phyloP scores from a whole-genome alignment of 1,140 invertebrate genomes.

The Tigriopus japonicus region DNA sequence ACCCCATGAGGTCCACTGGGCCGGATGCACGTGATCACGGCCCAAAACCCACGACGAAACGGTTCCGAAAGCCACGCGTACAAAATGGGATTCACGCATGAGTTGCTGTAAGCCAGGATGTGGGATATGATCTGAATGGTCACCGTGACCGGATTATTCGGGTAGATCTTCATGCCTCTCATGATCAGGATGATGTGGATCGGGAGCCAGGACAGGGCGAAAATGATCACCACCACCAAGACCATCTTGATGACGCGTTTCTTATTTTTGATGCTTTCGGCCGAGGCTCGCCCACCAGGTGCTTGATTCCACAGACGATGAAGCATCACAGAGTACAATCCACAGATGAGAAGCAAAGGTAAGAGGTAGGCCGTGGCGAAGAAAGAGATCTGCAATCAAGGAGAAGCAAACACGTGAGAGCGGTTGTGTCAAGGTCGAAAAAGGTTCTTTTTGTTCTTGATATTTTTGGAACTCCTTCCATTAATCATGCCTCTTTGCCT shows the following conservation, averaged over 20 bases:
- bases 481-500: no score
- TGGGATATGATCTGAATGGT: slow-evolving; percentile 35
- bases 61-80: slow-evolving; percentile 96
- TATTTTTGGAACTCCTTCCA: no score
- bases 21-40: neutral
- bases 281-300: slow-evolving; percentile 47
- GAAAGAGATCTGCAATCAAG: slow-evolving; percentile 46
- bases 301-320: slow-evolving; percentile 50
- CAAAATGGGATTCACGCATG: slow-evolving; percentile 87
- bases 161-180: neutral
- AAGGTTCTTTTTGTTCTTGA: no score
- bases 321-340: slow-evolving; percentile 78
- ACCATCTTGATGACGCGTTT: slow-evolving; percentile 82
- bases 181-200: slow-evolving; percentile 65
- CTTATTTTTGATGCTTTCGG: slow-evolving; percentile 49
- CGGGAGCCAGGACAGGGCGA: slow-evolving; percentile 86
- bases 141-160: neutral
- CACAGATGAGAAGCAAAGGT: slow-evolving; percentile 59
- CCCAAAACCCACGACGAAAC: slow-evolving; percentile 37
- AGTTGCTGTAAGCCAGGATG: slow-evolving; percentile 87
- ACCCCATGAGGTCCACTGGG: neutral
- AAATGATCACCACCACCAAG: slow-evolving; percentile 77
- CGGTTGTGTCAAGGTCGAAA: no score
- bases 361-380: slow-evolving; percentile 65
- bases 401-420: neutral